phyloP scores from a whole-genome alignment of 2,113 vertebrate species.

The Suncus etruscus region DNA sequence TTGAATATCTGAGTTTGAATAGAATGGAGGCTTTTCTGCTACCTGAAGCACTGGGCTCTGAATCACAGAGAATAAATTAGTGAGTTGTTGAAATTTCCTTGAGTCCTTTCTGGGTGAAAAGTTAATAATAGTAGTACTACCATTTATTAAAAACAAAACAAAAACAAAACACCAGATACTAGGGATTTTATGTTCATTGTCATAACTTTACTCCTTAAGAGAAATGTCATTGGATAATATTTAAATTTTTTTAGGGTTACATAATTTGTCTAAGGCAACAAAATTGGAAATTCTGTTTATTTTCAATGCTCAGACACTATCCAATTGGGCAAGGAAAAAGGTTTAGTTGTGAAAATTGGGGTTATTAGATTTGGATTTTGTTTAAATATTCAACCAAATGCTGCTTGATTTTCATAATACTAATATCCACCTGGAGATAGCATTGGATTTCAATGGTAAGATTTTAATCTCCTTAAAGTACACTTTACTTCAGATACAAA shows the following conservation, averaged over 20 bases:
- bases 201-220: no score
- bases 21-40: not conserved
- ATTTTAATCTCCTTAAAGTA: not conserved
- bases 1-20: not conserved
- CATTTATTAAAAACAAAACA: not conserved
- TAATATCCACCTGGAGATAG: not conserved
- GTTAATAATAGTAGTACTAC: no score
- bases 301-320: not conserved
- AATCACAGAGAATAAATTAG: not conserved
- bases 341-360: not conserved
- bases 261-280: not conserved
- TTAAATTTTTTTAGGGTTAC: not conserved
- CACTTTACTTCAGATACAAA: not conserved
- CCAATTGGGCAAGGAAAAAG: not conserved
- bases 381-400: not conserved
- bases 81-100: not conserved
- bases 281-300: not conserved
- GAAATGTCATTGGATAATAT: not conserved
- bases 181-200: not conserved
- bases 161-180: not conserved
- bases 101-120: not conserved
- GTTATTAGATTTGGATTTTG: not conserved
- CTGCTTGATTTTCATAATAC: not conserved
- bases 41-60: not conserved
- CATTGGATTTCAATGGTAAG: not conserved